phyloP scores from a whole-genome alignment of 2,797 vertebrate species.

The Merluccius polli region DNA sequence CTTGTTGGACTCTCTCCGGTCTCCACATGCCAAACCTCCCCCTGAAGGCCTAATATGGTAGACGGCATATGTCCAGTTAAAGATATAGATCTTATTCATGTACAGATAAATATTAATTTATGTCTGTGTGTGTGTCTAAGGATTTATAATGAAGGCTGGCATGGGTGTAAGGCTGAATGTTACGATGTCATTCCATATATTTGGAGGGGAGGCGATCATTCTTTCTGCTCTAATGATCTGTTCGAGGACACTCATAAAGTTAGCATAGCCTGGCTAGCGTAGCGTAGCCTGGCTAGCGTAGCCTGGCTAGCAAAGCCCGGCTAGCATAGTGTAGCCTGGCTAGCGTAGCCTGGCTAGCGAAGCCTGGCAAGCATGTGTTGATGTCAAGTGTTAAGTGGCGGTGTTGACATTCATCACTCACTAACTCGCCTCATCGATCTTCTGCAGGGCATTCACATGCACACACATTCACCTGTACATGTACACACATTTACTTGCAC shows the following conservation, averaged over 20 bases:
- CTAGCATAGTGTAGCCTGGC: not conserved
- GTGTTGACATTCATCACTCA: not conserved
- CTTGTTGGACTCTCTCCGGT: not conserved
- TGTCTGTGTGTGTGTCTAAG: constrained; percentile 12
- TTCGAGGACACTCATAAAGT: not conserved
- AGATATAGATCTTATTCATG: not conserved
- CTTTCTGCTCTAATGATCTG: not conserved
- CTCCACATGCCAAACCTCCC: not conserved
- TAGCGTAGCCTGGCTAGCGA: not conserved
- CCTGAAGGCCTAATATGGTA: not conserved
- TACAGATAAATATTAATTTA: not conserved
- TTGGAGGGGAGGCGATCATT: not conserved
- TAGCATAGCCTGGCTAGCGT: not conserved
- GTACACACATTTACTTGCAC: not conserved
- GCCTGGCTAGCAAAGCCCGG: not conserved
- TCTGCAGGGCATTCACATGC: not conserved
- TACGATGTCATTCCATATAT: not conserved
- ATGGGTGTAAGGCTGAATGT: not conserved
- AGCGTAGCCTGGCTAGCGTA: not conserved
- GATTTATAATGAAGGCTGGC: not conserved
- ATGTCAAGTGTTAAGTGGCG: not conserved
- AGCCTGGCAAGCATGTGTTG: not conserved
- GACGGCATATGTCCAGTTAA: not conserved
- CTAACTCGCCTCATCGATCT: not conserved
- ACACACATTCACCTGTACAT: not conserved